Percentiles rank a stretch among this genome's conserved stretches.
These are phyloP conservation scores for Julus scandinavius DNA, from an alignment of 2,888 invertebrate genomes.

Conservation along the genomic window DNA sequence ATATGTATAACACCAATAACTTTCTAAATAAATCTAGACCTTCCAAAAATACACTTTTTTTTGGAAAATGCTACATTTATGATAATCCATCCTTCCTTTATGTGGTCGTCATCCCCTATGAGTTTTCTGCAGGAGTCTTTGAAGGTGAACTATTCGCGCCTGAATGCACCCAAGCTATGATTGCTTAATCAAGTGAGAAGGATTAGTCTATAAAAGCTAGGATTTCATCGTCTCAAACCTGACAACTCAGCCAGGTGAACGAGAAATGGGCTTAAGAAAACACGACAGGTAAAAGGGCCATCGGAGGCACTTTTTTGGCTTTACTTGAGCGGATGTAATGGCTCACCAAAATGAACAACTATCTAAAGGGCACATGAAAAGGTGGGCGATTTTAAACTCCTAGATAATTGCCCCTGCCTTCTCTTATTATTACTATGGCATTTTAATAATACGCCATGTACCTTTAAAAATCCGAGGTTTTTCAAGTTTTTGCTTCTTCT, in stretches of 20 bases:
- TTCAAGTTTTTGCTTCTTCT: not conserved
- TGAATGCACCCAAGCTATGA: not conserved
- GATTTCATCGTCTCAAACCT: conserved; percentile 9
- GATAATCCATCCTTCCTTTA: not conserved
- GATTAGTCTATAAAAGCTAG: conserved; percentile 33
- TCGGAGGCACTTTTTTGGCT: conserved; percentile 23
- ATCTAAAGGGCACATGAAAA: not conserved
- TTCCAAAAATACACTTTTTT: not conserved
- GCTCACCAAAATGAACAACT: conserved; percentile 1
- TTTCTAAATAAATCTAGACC: not conserved
- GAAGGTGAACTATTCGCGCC: not conserved
- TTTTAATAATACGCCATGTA: not conserved
- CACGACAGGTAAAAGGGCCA: conserved; percentile 22
- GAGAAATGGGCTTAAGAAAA: conserved; percentile 6
- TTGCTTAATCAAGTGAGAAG: conserved; percentile 32
- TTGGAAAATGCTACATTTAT: not conserved
- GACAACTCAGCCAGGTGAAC: conserved; percentile 32
- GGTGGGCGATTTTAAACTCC: not conserved
- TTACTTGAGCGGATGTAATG: conserved; percentile 5
- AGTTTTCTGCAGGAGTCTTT: not conserved
- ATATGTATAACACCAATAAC: not conserved
- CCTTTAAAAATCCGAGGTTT: not conserved
- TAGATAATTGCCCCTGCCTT: not conserved
- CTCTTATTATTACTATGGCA: not conserved
- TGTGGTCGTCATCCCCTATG: not conserved